Percentiles rank a stretch among this genome's conserved stretches.
These are phyloP conservation scores for Menidia menidia DNA, from an alignment of 2,797 vertebrate species.

Conservation along the genomic window DNA sequence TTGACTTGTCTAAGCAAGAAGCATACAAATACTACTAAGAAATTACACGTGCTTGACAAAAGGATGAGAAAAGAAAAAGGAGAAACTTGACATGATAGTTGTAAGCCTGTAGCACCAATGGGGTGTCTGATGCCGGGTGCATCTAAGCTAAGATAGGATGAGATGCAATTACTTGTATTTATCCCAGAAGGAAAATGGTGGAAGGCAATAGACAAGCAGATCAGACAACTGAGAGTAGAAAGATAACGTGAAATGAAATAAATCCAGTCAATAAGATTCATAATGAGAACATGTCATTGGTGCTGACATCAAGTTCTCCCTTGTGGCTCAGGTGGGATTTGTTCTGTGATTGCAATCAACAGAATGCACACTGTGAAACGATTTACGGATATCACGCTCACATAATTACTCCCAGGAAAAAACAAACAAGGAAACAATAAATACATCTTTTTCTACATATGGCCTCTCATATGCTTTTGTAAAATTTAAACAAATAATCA, in stretches of 20 bases:
- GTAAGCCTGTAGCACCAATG: not conserved
- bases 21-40: not conserved
- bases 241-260: conserved; percentile 48
- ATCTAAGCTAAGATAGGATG: conserved; percentile 29
- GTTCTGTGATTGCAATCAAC: conserved; percentile 18
- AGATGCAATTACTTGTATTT: conserved; percentile 51
- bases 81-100: conserved; percentile 30
- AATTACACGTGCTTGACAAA: not conserved
- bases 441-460: no score
- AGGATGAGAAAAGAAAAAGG: conserved; percentile 6
- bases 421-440: not conserved
- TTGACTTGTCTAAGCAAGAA: not conserved
- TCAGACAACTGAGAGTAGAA: conserved; percentile 18
- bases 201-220: conserved; percentile 19
- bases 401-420: conserved; percentile 1
- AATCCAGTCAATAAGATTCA: conserved; percentile 35
- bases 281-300: conserved; percentile 21
- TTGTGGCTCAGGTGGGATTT: conserved; percentile 11
- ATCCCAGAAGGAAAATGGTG: conserved; percentile 47
- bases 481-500: no score
- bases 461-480: no score
- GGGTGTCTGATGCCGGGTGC: not conserved
- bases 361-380: not conserved
- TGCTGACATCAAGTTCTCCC: conserved; percentile 15
- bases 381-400: not conserved